Percentiles rank a stretch among this genome's conserved stretches.
Evolutionary conservation across 1,140 invertebrate species (phyloP).

Genomic region (Elymnias hypermnestra): DNA sequence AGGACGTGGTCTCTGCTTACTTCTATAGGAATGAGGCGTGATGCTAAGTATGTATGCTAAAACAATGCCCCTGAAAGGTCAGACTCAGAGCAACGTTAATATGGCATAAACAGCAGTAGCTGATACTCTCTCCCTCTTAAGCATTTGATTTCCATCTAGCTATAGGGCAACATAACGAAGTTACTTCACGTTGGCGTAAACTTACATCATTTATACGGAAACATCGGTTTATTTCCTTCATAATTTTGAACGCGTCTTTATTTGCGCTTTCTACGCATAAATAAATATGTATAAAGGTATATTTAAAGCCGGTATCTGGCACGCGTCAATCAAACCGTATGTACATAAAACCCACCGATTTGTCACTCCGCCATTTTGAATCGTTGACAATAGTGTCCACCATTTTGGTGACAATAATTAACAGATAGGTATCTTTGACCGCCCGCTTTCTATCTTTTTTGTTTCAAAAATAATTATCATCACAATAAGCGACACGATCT

Average conservation of each 20-base stretch:
- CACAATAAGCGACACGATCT: slow-evolving; percentile 67
- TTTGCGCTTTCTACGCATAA: slow-evolving; percentile 72
- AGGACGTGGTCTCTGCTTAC: no score
- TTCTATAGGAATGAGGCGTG: no score
- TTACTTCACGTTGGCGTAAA: no score
- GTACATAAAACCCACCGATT: slow-evolving; percentile 58
- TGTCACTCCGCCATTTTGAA: slow-evolving; percentile 69
- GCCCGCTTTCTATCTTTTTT: slow-evolving; percentile 72
- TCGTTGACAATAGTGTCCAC: slow-evolving; percentile 60
- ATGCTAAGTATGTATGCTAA: no score
- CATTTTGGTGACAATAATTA: slow-evolving; percentile 74
- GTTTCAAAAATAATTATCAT: slow-evolving; percentile 74
- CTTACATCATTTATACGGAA: slow-evolving; percentile 36
- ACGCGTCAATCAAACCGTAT: slow-evolving; percentile 72
- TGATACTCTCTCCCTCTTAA: no score
- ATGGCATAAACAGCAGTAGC: no score
- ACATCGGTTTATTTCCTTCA: slow-evolving; percentile 61
- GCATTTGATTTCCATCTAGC: no score
- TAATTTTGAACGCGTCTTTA: slow-evolving; percentile 60
- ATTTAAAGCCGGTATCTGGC: slow-evolving; percentile 59
- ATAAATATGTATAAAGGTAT: slow-evolving; percentile 67
- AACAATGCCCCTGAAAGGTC: no score
- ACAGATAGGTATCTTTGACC: slow-evolving; percentile 62
- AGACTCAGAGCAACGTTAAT: no score
- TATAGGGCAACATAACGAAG: no score